Conservation (phyloP, 2,888 invertebrate genomes). For the Chymomyza amoena region DNA sequence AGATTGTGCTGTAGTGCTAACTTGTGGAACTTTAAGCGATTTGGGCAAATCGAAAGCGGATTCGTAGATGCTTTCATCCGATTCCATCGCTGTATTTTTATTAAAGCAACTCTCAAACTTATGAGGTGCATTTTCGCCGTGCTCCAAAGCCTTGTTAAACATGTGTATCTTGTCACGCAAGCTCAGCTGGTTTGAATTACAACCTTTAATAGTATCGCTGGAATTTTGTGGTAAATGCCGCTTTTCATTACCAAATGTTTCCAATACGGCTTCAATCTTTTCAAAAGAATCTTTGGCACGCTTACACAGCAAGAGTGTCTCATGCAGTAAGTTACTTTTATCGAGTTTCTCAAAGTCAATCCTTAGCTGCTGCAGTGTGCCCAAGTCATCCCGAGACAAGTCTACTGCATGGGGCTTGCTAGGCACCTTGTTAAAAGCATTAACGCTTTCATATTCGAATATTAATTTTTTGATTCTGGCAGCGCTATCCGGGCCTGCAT, state of each 20-base stretch:
- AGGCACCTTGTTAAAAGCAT: background rate
- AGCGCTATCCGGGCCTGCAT: conserved; percentile 17
- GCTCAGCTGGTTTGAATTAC: conserved; percentile 27
- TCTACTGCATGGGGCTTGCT: background rate
- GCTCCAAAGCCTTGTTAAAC: conserved; percentile 47
- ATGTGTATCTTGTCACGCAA: conserved; percentile 56
- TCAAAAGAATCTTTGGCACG: conserved; percentile 62
- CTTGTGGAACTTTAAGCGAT: background rate
- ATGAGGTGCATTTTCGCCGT: conserved; percentile 32
- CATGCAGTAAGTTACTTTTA: conserved; percentile 55
- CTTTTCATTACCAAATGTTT: conserved; percentile 4
- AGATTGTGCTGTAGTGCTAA: conserved; percentile 33
- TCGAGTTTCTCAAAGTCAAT: conserved; percentile 57
- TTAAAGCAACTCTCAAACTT: conserved; percentile 57
- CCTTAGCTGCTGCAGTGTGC: conserved; percentile 42
- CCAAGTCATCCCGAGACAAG: background rate
- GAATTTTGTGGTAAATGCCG: background rate
- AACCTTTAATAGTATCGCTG: background rate
- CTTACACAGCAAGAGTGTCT: conserved; percentile 57
- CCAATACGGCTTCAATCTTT: conserved; percentile 44
- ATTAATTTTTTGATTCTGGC: conserved; percentile 61
- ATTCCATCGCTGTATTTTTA: conserved; percentile 36
- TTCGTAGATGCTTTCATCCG: background rate
- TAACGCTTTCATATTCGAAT: conserved; percentile 54
- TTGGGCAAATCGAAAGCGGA: background rate